Evolutionary conservation across 2,113 vertebrate genomes (phyloP).

Genomic region (Carassius gibelio): DNA sequence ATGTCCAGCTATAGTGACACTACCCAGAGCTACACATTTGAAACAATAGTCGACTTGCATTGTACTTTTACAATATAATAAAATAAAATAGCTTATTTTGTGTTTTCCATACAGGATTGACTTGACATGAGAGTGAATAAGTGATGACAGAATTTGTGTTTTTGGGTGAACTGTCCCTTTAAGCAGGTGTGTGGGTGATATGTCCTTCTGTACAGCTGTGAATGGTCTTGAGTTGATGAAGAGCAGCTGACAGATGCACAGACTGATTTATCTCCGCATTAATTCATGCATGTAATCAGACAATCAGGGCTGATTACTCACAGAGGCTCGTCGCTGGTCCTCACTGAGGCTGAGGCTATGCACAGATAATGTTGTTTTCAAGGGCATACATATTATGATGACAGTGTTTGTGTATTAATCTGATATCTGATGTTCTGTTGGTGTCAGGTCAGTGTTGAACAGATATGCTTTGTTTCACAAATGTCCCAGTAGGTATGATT

Average conservation of each 20-base stretch:
- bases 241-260: conserved; percentile 69
- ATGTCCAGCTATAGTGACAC: neutral
- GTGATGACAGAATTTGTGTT: neutral
- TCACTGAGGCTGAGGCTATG: neutral
- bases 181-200: conserved; percentile 4
- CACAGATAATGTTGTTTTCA: conserved; percentile 36
- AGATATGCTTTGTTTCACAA: neutral
- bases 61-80: no score
- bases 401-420: conserved; percentile 41
- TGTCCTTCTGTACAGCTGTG: conserved; percentile 52
- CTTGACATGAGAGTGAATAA: neutral
- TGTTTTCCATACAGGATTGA: no score
- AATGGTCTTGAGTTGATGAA: conserved; percentile 57
- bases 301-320: conserved; percentile 70
- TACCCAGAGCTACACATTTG: neutral
- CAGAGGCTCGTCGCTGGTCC: conserved; percentile 64
- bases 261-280: conserved; percentile 69
- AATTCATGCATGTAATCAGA: conserved; percentile 72
- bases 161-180: neutral
- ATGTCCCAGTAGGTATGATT: neutral
- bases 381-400: conserved; percentile 45
- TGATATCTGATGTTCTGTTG: neutral
- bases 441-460: neutral
- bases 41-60: neutral
- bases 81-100: neutral